phyloP scores from a whole-genome alignment of 2,888 invertebrate species.

The Phytoseiulus persimilis region DNA sequence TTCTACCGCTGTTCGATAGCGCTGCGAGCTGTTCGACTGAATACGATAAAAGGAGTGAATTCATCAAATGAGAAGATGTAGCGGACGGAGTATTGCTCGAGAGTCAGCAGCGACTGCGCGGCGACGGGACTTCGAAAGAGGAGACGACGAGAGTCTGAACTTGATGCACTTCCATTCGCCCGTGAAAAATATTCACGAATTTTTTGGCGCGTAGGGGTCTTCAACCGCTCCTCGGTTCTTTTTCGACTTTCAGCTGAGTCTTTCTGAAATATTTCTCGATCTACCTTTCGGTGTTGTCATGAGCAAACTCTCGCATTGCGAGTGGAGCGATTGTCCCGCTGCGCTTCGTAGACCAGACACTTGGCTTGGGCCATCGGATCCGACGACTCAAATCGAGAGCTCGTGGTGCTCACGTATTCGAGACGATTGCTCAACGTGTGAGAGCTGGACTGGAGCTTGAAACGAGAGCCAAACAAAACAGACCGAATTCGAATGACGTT shows the following conservation, averaged over 20 bases:
- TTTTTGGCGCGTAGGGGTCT: not conserved
- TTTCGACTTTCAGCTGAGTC: not conserved
- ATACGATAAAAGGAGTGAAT: not conserved
- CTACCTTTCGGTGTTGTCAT: not conserved
- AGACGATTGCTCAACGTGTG: no score
- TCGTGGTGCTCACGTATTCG: no score
- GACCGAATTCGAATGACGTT: not conserved
- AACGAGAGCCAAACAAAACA: not conserved
- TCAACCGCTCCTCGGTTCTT: not conserved
- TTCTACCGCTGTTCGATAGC: not conserved
- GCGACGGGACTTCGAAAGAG: not conserved
- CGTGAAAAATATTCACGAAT: slow-evolving; percentile 5
- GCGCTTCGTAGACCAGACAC: no score
- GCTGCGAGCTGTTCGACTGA: not conserved
- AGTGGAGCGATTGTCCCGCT: no score
- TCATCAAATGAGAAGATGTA: not conserved
- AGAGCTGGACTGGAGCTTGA: not conserved
- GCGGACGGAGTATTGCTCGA: not conserved
- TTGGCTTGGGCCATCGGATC: no score
- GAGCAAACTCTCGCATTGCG: no score
- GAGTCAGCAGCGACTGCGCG: not conserved
- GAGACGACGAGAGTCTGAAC: not conserved
- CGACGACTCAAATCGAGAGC: no score
- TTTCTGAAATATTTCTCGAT: not conserved
- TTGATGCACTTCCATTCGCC: not conserved